A percentile compares a stretch with the other conserved stretches of the same genome.
These are phyloP conservation scores for Cyphomyrus discorhynchus DNA, from an alignment of 2,113 vertebrate genomes.

Conservation along the genomic window DNA sequence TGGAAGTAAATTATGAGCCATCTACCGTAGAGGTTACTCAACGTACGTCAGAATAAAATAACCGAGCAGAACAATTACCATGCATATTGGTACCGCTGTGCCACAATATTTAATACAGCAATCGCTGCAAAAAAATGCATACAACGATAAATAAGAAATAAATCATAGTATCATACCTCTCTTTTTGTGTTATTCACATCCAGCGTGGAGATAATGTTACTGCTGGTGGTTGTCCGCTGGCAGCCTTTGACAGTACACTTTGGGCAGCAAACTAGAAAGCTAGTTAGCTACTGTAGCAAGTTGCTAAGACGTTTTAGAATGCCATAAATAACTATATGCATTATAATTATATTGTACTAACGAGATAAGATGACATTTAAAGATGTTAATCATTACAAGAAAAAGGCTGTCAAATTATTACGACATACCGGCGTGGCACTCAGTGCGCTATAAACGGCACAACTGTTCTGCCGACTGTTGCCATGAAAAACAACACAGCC, in stretches of 20 bases:
- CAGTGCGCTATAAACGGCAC: conserved; percentile 3
- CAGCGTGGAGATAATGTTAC: conserved; percentile 20
- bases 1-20: neutral
- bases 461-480: conserved; percentile 25
- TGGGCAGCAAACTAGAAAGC: conserved; percentile 22
- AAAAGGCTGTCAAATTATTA: neutral
- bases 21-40: neutral
- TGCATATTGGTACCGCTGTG: neutral
- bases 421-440: conserved; percentile 13
- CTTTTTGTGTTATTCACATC: conserved; percentile 40
- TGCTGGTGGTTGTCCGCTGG: neutral
- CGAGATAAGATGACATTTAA: neutral
- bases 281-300: conserved; percentile 13
- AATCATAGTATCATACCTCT: conserved; percentile 21
- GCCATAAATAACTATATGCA: neutral
- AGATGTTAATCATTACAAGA: neutral
- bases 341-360: neutral
- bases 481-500: conserved; percentile 36
- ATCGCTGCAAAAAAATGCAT: neutral
- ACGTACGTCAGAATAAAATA: conserved; percentile 11
- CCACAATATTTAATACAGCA: neutral
- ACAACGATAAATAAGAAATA: conserved; percentile 35
- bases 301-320: conserved; percentile 14
- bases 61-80: conserved; percentile 4
- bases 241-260: conserved; percentile 17